Base-by-base conservation (phyloP, 2,888 invertebrate genomes). In the Latheticus oryzae region DNA sequence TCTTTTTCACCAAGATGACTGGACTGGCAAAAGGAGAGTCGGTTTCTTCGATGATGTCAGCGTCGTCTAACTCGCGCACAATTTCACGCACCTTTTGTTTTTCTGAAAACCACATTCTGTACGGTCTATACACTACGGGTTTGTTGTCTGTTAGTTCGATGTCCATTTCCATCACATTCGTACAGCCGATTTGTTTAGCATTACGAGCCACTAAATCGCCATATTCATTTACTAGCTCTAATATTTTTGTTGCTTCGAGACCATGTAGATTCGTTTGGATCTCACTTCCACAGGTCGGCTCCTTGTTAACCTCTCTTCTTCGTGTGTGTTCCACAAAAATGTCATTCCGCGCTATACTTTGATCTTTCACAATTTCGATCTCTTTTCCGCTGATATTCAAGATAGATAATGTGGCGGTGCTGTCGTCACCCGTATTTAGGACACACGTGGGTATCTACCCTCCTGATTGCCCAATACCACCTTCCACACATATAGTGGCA, bases 121-220 rank as follows among this genome's bases (percentile, higher is more conserved):
- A 61, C 8, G 60, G 59, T 28, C 42, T 15, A 16, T 56, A 42
- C 3, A 17, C 4, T 2, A 58, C 21, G 1, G 60, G 58, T 19
- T 53, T 52, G 9, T 58, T 42, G 38, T 60, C 59, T 12, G 5
- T 37, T 7, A 60, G 16, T 9, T 48, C 17, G 15, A 52, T 60
- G 5, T 35, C 38, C 53, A 58, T 58, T 19, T 53, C 35, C 8
- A 28, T 8, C 15, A 52, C 17, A n/a, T 38, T 33, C 7, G 58
- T 58, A n/a, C 30, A 19, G 1, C 56, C 60, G 4, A 57, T 33
- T 17, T 60, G 38, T 19, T 17, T 38, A 40, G 32, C 42, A 47
- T 60, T 60, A 28, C 35, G 33, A 2, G 60, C 40, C 17, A 60
- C 30, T 5, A 42, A 42, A 28, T 60, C 43, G n/a, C 33, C 16